Conservation (phyloP, 2,113 vertebrate species). For the Lepisosteus osseus region DNA sequence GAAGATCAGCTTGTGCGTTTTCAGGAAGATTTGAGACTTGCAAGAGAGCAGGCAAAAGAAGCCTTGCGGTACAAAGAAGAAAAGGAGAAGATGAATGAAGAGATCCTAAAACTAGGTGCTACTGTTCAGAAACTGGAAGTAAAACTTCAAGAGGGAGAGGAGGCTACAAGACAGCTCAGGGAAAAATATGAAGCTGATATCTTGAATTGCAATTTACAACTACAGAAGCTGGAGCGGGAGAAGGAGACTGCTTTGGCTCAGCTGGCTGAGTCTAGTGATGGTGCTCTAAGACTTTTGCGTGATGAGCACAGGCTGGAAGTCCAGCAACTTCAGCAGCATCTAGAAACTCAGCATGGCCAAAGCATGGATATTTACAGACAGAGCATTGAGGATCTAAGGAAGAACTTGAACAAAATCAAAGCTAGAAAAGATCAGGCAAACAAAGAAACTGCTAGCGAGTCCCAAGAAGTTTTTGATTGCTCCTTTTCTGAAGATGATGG, state of each 20-base stretch:
- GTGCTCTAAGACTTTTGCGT: conserved; percentile 38
- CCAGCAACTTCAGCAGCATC: conserved; percentile 38
- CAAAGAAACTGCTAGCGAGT: conserved; percentile 34
- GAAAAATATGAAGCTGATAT: conserved; percentile 44
- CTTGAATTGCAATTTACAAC: conserved; percentile 34
- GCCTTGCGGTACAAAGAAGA: conserved; percentile 60
- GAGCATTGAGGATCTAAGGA: conserved; percentile 24
- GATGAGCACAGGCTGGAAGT: conserved; percentile 35
- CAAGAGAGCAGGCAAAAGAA: conserved; percentile 57
- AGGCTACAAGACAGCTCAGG: conserved; percentile 19
- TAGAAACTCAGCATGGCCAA: conserved; percentile 35
- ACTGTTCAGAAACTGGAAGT: conserved; percentile 55
- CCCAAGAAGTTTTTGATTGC: conserved; percentile 15
- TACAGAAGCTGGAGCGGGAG: conserved; percentile 44
- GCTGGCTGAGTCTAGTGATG: conserved; percentile 34
- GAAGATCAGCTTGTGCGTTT: conserved; percentile 52
- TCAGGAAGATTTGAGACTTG: conserved; percentile 47
- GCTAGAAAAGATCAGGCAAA: conserved; percentile 44
- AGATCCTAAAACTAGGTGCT: conserved; percentile 46
- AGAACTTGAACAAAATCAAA: conserved; percentile 29
- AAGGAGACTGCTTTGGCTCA: conserved; percentile 23
- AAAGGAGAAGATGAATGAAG: conserved; percentile 62
- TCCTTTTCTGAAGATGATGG: conserved; percentile 30
- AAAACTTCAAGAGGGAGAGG: conserved; percentile 47
- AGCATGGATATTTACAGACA: conserved; percentile 11